Conservation (phyloP, 1,140 invertebrate genomes). For the Lysiphlebus fabarum region DNA sequence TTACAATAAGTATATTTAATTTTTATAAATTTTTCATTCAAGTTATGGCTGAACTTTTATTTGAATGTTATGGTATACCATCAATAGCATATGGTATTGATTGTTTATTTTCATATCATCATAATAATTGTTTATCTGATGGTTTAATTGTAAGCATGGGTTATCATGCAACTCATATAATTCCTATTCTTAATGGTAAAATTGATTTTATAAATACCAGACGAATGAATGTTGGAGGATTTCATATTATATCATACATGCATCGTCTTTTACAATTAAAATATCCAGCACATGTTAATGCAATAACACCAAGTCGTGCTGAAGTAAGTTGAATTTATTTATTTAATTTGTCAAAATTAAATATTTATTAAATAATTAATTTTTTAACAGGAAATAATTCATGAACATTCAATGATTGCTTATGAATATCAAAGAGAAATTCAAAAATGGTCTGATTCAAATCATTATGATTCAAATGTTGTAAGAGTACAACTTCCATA, state of each 20-base stretch:
- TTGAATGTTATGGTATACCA: conserved; percentile 90
- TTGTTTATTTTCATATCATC: conserved; percentile 75
- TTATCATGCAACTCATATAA: conserved; percentile 83
- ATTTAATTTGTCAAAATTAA: conserved; percentile 7
- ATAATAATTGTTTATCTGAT: conserved; percentile 63
- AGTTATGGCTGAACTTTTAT: conserved; percentile 94
- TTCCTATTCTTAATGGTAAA: conserved; percentile 75
- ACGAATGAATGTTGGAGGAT: conserved; percentile 84
- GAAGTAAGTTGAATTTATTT: conserved; percentile 63
- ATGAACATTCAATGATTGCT: conserved; percentile 75
- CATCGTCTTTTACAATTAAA: conserved; percentile 90
- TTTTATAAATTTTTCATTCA: conserved; percentile 40
- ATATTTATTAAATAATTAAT: not conserved
- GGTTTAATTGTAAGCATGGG: conserved; percentile 81
- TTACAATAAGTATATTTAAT: conserved; percentile 21
- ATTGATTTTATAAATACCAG: conserved; percentile 68
- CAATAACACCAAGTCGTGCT: conserved; percentile 80
- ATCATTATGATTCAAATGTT: conserved; percentile 82
- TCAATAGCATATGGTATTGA: conserved; percentile 85
- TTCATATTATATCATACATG: conserved; percentile 80
- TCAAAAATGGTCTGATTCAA: conserved; percentile 72
- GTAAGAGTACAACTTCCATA: conserved; percentile 83
- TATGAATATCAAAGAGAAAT: conserved; percentile 77
- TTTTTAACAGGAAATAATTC: conserved; percentile 82
- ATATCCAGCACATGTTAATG: conserved; percentile 85